phyloP scores from a whole-genome alignment of 64 coral and sea anemone species.

The Platygyra sinensis region DNA sequence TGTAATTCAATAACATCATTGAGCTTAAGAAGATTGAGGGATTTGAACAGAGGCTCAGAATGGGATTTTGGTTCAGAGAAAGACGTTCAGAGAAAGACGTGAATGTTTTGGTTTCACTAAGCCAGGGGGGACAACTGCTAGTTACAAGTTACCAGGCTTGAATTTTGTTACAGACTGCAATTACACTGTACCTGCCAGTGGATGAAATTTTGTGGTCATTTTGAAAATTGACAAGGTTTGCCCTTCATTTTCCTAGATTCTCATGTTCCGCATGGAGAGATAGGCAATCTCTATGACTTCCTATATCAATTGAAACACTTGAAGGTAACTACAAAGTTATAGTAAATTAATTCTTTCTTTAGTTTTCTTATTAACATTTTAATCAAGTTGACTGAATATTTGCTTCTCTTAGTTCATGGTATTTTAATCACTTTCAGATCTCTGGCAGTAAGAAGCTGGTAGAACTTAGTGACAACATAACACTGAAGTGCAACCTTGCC shows the following conservation, averaged over 20 bases:
- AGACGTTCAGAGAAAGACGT: too few relatives aligned
- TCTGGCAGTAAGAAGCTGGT: constrained; percentile 62
- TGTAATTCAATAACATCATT: too few relatives aligned
- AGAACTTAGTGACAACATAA: constrained; percentile 76
- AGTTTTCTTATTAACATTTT: too few relatives aligned
- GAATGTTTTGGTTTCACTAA: background rate
- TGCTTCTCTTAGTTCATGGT: background rate
- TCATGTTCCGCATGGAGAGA: constrained; percentile 59
- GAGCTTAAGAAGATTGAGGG: too few relatives aligned
- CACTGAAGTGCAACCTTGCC: constrained; percentile 78
- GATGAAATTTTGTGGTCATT: background rate
- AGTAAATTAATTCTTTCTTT: too few relatives aligned
- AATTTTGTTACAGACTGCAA: too few relatives aligned
- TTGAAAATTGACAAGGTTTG: background rate
- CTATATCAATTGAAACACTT: constrained; percentile 64
- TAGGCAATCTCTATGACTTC: constrained; percentile 84
- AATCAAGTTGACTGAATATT: too few relatives aligned
- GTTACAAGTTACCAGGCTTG: too few relatives aligned
- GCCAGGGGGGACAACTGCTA: too few relatives aligned
- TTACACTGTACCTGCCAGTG: too few relatives aligned
- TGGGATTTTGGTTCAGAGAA: too few relatives aligned
- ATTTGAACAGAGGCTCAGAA: too few relatives aligned
- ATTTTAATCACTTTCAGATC: constrained; percentile 42
- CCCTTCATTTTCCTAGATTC: constrained; percentile 20
- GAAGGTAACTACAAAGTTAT: constrained; percentile 28